These are phyloP conservation scores for Centropristis striata DNA, from an alignment of 2,113 vertebrate species.

Conservation along the genomic window DNA sequence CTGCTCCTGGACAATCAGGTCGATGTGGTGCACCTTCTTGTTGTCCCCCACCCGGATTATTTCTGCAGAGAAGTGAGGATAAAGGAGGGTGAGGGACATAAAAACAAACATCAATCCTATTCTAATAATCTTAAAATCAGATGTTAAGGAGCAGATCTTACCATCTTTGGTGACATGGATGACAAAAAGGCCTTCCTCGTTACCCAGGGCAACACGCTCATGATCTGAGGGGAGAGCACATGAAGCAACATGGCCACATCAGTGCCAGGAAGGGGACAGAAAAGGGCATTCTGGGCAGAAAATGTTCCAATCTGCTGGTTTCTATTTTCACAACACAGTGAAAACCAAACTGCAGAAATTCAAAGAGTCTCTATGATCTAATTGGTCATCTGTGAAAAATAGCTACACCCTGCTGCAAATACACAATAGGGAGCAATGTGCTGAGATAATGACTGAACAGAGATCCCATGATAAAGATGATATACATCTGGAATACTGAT, in stretches of 20 bases:
- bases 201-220: constrained; percentile 96
- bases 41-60: constrained; percentile 97
- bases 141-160: constrained; percentile 77
- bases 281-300: not conserved
- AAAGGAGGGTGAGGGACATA: not conserved
- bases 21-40: constrained; percentile 98
- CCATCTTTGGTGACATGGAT: constrained; percentile 98
- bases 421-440: not conserved
- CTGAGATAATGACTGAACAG: not conserved
- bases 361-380: not conserved
- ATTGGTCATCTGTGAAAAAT: not conserved
- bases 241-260: not conserved
- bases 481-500: not conserved
- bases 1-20: constrained; percentile 93
- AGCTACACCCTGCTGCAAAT: not conserved
- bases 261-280: constrained; percentile 6
- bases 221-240: constrained; percentile 88
- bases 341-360: not conserved
- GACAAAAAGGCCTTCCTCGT: constrained; percentile 97
- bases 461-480: not conserved
- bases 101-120: too few species aligned
- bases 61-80: constrained; percentile 81
- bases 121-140: too few species aligned
- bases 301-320: constrained; percentile 1
- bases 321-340: constrained; percentile 19